A percentile compares a stretch with the other conserved stretches of the same genome.
Evolutionary conservation across 2,888 invertebrate genomes (phyloP).

Genomic region (Nematopogon swammerdamellus): DNA sequence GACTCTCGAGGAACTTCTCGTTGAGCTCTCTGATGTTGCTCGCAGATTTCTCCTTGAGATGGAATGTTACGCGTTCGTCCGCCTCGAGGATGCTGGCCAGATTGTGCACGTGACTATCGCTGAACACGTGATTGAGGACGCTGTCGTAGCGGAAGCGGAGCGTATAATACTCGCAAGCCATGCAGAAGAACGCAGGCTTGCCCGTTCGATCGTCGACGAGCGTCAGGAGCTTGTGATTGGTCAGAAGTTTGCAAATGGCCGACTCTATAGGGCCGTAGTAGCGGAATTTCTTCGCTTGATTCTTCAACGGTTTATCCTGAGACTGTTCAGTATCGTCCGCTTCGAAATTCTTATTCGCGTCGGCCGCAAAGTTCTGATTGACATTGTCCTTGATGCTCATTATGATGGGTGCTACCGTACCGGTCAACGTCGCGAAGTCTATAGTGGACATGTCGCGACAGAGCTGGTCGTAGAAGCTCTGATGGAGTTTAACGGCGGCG

Average conservation of each 20-base stretch:
- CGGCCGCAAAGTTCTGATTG: conserved; percentile 41
- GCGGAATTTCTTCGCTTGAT: conserved; percentile 38
- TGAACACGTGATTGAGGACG: conserved; percentile 44
- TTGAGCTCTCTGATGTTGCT: conserved; percentile 40
- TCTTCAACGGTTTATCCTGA: conserved; percentile 32
- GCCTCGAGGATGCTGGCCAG: conserved; percentile 36
- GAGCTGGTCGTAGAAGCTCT: conserved; percentile 30
- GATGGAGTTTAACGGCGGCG: conserved; percentile 36
- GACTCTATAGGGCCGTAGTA: conserved; percentile 46
- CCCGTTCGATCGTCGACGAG: conserved; percentile 45
- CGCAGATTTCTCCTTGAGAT: conserved; percentile 24
- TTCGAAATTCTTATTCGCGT: conserved; percentile 41
- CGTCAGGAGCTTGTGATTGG: conserved; percentile 36
- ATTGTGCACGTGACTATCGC: conserved; percentile 39
- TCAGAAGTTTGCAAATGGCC: conserved; percentile 30
- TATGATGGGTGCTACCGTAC: conserved; percentile 44
- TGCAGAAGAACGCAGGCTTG: conserved; percentile 46
- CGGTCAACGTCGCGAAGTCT: conserved; percentile 36
- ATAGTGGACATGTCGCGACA: conserved; percentile 27
- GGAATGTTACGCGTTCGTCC: conserved; percentile 35
- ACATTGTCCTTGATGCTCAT: conserved; percentile 51
- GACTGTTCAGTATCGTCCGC: conserved; percentile 35
- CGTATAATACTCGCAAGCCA: conserved; percentile 47
- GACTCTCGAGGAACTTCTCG: conserved; percentile 29
- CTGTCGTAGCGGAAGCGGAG: conserved; percentile 45